phyloP scores from a whole-genome alignment of 1,140 invertebrate genomes.

The Cyrtorhinus lividipennis region DNA sequence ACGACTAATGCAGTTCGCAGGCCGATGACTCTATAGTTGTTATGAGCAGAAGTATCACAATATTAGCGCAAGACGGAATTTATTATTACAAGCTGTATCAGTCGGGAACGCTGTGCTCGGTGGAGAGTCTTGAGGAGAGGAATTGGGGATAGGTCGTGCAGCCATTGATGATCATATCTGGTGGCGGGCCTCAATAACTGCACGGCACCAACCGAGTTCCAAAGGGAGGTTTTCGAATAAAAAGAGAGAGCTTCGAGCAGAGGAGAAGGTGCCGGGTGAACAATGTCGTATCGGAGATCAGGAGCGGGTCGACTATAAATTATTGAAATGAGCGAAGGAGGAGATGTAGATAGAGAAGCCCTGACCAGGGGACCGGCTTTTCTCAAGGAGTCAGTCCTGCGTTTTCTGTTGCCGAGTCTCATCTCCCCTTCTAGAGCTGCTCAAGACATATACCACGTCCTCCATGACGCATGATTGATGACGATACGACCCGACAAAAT shows the following conservation, averaged over 20 bases:
- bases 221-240: conserved; percentile 5
- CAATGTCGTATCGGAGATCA: conserved; percentile 8
- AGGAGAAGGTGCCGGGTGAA: conserved; percentile 9
- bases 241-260: background rate
- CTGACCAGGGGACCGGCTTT: background rate
- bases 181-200: conserved; percentile 5
- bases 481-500: no score
- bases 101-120: background rate
- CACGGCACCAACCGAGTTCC: background rate
- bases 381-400: background rate
- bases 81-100: background rate
- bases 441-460: no score
- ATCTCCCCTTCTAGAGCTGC: no score
- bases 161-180: conserved; percentile 2
- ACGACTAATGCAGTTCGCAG: no score
- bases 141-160: conserved; percentile 6
- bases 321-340: conserved; percentile 8
- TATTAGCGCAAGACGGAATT: background rate
- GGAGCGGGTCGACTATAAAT: conserved; percentile 4
- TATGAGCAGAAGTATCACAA: no score
- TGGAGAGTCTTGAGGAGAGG: background rate
- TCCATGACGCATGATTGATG: no score
- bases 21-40: no score
- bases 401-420: no score
- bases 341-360: background rate